Base-by-base conservation (phyloP, 2,888 invertebrate genomes). In the Pterobdella sp. region DNA sequence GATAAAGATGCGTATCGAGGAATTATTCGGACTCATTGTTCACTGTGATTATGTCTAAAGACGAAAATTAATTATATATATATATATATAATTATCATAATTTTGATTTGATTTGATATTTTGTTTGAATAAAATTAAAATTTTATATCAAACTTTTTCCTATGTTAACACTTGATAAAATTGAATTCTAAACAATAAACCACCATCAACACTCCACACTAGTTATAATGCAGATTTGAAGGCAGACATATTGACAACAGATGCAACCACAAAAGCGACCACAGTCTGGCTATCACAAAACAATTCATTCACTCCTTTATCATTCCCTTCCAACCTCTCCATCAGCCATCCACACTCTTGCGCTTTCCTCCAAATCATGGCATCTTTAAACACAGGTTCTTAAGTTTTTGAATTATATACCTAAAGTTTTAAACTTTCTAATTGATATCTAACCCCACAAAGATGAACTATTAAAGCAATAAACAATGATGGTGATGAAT, bases 161-260 rank as follows among this genome's bases (percentile, higher is more conserved):
- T 49, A 14, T 49, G 14, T 49, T 49, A 49, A 49, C 14, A 49
- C 14, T 14, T 49, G n/a, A 49, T 18, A 49, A 49, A 49, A 49
- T 49, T 49, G n/a, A n/a, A n/a, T n/a, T n/a, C n/a, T n/a, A n/a
- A n/a, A n/a, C n/a, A n/a, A n/a, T n/a, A n/a, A n/a, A n/a, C n/a
- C n/a, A n/a, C n/a, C n/a, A n/a, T n/a, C n/a, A n/a, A n/a, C n/a
- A n/a, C n/a, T n/a, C 7, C 65, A 34, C 35, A 2, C 26, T 34
- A 65, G 65, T 65, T 65, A 65, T n/a, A 65, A 65, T n/a, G 32
- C 34, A 3, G 65, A 65, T 34, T 31, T 65, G 65, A 3, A 34
- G 65, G 34, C 65, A 3, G 65, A 65, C 65, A 65, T 65, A 7
- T 34, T 65, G 65, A 65, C 35, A 10, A n/a, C 3, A 35, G 35